Conservation (phyloP, 1,140 invertebrate species). For the Aphaenogaster rudis region DNA sequence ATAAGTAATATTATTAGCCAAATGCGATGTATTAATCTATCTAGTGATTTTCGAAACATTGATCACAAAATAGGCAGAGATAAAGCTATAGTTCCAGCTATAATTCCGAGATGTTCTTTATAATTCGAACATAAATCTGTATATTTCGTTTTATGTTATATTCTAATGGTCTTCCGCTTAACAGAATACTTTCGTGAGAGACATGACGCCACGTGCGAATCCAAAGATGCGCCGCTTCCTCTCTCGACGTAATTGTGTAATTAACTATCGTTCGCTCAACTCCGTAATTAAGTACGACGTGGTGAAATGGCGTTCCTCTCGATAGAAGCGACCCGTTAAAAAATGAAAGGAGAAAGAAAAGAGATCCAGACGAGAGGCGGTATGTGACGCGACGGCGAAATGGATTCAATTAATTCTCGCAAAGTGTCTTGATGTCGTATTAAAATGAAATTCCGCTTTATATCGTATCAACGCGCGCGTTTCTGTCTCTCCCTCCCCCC, state of each 20-base stretch:
- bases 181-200: background rate
- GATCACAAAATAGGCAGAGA: background rate
- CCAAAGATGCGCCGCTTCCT: slow-evolving; percentile 24
- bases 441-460: slow-evolving; percentile 66
- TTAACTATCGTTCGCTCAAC: slow-evolving; percentile 57
- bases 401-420: slow-evolving; percentile 66
- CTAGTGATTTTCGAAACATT: background rate
- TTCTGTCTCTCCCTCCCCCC: slow-evolving; percentile 25
- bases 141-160: background rate
- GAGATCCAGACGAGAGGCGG: slow-evolving; percentile 47
- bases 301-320: slow-evolving; percentile 51
- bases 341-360: slow-evolving; percentile 28
- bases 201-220: slow-evolving; percentile 23
- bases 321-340: slow-evolving; percentile 49
- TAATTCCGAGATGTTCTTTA: background rate
- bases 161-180: slow-evolving; percentile 3
- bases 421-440: slow-evolving; percentile 63
- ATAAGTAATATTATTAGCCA: no score
- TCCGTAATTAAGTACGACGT: slow-evolving; percentile 49
- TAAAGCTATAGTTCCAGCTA: background rate
- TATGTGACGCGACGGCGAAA: slow-evolving; percentile 62
- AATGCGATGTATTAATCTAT: background rate
- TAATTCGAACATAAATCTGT: background rate
- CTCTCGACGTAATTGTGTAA: slow-evolving; percentile 43
- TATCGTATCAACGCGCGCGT: slow-evolving; percentile 58